Conservation (phyloP, 2,113 vertebrate genomes). For the Isichthys henryi region DNA sequence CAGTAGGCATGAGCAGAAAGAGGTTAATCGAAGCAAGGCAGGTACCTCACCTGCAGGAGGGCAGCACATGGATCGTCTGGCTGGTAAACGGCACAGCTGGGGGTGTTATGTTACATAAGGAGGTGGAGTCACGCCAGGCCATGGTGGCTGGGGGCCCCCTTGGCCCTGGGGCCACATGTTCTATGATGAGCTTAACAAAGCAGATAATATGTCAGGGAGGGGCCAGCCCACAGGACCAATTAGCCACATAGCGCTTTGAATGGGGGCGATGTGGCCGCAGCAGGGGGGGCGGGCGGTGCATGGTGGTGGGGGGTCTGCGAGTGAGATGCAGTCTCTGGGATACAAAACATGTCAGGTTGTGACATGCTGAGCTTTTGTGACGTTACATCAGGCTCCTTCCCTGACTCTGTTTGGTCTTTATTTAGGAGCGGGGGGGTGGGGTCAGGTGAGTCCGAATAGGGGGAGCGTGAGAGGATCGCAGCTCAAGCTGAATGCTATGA, state of each 20-base stretch:
- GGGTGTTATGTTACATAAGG: background rate
- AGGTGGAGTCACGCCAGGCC: background rate
- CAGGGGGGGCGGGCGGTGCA: conserved; percentile 36
- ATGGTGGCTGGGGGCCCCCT: background rate
- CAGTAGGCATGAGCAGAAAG: background rate
- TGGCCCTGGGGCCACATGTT: conserved; percentile 8
- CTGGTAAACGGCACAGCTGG: background rate
- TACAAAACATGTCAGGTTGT: conserved; percentile 54
- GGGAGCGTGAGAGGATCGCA: background rate
- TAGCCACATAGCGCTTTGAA: conserved; percentile 33
- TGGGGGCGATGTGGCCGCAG: conserved; percentile 29
- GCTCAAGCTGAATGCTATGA: background rate
- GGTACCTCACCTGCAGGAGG: background rate
- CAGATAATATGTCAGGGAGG: conserved; percentile 31
- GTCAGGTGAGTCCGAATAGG: background rate
- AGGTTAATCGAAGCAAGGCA: background rate
- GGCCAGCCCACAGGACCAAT: conserved; percentile 34
- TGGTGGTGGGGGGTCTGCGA: conserved; percentile 25
- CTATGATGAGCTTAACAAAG: conserved; percentile 31
- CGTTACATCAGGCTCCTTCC: conserved; percentile 47
- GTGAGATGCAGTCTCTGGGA: conserved; percentile 52
- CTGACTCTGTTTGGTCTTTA: conserved; percentile 45
- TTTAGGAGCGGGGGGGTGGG: conserved; percentile 35
- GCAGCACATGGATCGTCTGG: background rate
- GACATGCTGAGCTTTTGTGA: conserved; percentile 41